phyloP scores from a whole-genome alignment of 2,888 invertebrate genomes.

The Cephus rjabovi region DNA sequence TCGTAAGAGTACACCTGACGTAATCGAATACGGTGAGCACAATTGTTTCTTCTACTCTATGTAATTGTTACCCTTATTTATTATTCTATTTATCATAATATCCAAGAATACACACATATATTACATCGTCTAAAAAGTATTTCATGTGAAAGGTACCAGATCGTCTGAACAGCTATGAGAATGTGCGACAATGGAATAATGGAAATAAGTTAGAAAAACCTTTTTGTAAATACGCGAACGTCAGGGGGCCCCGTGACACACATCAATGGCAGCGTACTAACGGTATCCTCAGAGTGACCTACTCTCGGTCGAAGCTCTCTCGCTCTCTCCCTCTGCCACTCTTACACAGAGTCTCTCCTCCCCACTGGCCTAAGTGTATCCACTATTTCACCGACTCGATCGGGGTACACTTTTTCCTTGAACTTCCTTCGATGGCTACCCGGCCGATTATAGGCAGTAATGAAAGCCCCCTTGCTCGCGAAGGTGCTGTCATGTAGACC shows the following conservation, averaged over 20 bases:
- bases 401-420: constrained; percentile 50
- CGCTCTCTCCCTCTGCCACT: constrained; percentile 8
- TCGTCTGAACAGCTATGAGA: not conserved
- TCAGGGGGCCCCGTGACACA: constrained; percentile 60
- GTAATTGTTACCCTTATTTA: too few species aligned
- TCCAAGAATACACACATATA: not conserved
- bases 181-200: not conserved
- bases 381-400: constrained; percentile 29
- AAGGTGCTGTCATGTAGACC: constrained; percentile 58
- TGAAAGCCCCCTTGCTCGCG: constrained; percentile 60
- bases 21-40: too few species aligned
- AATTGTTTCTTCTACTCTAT: too few species aligned
- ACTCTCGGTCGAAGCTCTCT: constrained; percentile 45
- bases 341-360: constrained; percentile 6
- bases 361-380: constrained; percentile 14
- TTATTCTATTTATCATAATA: too few species aligned
- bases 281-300: constrained; percentile 60
- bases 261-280: constrained; percentile 61
- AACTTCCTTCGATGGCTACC: constrained; percentile 31
- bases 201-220: not conserved
- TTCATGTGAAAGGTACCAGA: not conserved
- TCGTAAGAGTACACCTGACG: not conserved
- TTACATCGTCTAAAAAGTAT: not conserved
- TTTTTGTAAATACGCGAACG: constrained; percentile 13
- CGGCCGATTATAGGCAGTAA: constrained; percentile 56